Base-by-base conservation (phyloP, 2,888 invertebrate genomes). In the Epinotia brunnichana region DNA sequence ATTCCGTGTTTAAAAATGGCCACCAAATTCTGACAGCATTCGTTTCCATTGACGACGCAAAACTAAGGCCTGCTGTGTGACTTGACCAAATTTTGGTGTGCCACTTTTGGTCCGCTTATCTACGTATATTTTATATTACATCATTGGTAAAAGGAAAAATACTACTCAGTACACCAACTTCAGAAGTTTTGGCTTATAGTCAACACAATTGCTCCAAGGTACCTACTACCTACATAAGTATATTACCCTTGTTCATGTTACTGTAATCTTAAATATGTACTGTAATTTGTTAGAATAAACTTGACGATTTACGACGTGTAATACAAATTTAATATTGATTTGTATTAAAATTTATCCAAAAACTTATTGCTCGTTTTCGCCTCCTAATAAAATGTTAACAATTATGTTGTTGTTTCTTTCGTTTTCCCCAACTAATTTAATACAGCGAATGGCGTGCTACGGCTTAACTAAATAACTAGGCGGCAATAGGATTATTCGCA, bases 331-430 rank as follows among this genome's bases (percentile, higher is more conserved):
- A 75, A 53, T 85, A 89, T 92, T 92, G 84, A 88, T 92, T 92
- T 92, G 91, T 93, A 93, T 90, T 88, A 84, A 90, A 89, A 87
- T 84, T 86, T 91, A 91, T 90, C 89, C 92, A 87, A 83, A 91
- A 90, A 91, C 88, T 91, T 91, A 91, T 91, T 91, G 92, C 92
- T 92, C 92, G 92, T 93, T 93, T 90, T 93, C 91, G 93, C 93
- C 93, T 93, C 91, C 91, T 91, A 93, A 93, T 93, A 93, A 93
- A 93, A 93, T 92, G 93, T 93, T 93, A 91, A 90, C 91, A 89
- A 92, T 89, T 90, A 87, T 80, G 82, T 51, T 76, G 61, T 78
- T 74, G 84, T 88, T 88, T 87, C 74, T 84, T 85, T 89, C n/a
- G 80, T 24, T 44, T 13, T 2, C 44, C 21, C n/a, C 17, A 35